These are phyloP conservation scores for Eupithecia subfuscata DNA, from an alignment of 2,888 invertebrate species.

Conservation along the genomic window DNA sequence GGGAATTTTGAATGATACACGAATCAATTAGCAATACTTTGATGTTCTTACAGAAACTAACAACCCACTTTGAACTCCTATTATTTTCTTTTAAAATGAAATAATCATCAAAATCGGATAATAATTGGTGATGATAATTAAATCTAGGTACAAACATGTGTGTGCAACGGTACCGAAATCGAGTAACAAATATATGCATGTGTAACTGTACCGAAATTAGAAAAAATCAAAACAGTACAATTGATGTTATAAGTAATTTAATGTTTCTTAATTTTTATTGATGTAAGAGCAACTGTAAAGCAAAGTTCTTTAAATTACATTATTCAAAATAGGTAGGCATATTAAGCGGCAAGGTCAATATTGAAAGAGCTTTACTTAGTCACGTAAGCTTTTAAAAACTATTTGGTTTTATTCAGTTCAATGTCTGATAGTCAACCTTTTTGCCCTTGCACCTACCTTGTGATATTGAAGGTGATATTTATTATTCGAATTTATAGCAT, in stretches of 20 bases:
- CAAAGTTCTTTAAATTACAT: background rate
- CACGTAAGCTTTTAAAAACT: background rate
- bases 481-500: background rate
- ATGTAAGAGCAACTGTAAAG: background rate
- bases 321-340: background rate
- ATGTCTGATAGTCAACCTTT: background rate
- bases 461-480: background rate
- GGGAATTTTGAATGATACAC: too few relatives aligned
- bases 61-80: too few relatives aligned
- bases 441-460: background rate
- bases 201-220: too few relatives aligned
- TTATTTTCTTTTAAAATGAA: too few relatives aligned
- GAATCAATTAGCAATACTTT: background rate
- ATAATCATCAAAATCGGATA: too few relatives aligned
- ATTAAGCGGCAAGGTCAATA: background rate
- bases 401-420: background rate
- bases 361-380: background rate
- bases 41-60: background rate
- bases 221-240: too few relatives aligned
- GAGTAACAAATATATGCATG: too few relatives aligned
- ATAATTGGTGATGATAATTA: too few relatives aligned
- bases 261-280: too few relatives aligned
- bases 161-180: too few relatives aligned
- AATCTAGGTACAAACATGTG: too few relatives aligned
- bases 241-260: too few relatives aligned